Evolutionary conservation across 1,140 invertebrate genomes (phyloP).

Genomic region (Zophobas atratus): DNA sequence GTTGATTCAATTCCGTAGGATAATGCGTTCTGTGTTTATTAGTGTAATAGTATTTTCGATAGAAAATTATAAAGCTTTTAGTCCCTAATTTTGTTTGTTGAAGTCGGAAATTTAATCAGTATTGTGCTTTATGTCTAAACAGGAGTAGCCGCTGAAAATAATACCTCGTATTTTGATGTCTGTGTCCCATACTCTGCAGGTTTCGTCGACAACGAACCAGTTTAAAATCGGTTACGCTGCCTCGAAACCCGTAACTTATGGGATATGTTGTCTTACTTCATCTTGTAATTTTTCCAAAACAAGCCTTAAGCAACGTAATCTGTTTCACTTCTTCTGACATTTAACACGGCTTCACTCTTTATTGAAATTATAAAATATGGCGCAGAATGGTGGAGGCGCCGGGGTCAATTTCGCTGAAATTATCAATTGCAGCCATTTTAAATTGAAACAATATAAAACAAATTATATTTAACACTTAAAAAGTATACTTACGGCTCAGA

Average conservation of each 20-base stretch:
- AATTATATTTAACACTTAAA: too few species aligned
- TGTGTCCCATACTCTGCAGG: conserved; percentile 82
- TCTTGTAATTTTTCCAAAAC: conserved; percentile 11
- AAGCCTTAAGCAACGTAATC: conserved; percentile 4
- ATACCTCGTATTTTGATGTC: not conserved
- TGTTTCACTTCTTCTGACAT: conserved; percentile 30
- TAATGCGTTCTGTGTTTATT: conserved; percentile 35
- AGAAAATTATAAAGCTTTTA: conserved; percentile 27
- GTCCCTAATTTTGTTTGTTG: conserved; percentile 21
- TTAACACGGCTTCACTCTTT: conserved; percentile 28
- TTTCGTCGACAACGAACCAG: conserved; percentile 93
- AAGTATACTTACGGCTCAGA: too few species aligned
- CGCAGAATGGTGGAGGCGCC: conserved; percentile 1
- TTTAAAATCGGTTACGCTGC: conserved; percentile 79
- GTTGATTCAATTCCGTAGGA: conserved; percentile 23
- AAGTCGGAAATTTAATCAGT: conserved; percentile 1
- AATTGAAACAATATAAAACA: too few species aligned
- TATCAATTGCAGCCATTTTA: too few species aligned
- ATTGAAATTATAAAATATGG: conserved; percentile 40
- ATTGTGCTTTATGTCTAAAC: not conserved
- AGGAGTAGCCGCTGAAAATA: not conserved
- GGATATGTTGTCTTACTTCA: conserved; percentile 56
- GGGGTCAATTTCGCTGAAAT: not conserved
- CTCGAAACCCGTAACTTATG: conserved; percentile 85
- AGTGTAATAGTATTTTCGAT: conserved; percentile 26